Evolutionary conservation across 2,797 vertebrate species (phyloP).

Genomic region (Microctenopoma steveboyesi): DNA sequence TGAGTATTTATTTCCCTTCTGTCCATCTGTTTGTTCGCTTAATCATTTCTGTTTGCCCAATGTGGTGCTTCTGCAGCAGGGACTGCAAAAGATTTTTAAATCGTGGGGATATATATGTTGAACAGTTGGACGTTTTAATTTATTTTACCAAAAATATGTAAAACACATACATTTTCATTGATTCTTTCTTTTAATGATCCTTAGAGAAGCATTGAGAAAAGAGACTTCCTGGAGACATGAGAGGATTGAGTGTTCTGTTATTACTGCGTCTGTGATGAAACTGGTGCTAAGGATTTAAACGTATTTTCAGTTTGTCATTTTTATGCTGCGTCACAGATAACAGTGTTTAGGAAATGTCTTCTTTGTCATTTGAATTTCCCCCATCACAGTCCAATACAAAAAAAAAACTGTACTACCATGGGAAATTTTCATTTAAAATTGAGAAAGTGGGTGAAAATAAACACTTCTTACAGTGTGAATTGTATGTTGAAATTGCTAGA

Average conservation of each 20-base stretch:
- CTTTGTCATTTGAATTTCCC: neutral
- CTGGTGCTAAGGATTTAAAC: neutral
- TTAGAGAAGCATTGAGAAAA: too few relatives aligned
- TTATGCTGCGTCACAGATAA: neutral
- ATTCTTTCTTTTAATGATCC: conserved; percentile 2
- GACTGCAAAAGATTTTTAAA: neutral
- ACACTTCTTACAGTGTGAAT: neutral
- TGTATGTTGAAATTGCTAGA: neutral
- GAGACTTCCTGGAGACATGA: neutral
- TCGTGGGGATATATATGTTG: neutral
- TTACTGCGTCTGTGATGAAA: neutral
- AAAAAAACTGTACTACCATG: neutral
- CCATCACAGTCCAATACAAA: neutral
- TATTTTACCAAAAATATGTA: neutral
- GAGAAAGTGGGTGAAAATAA: neutral
- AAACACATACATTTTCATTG: neutral
- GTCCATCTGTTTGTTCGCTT: conserved; percentile 21
- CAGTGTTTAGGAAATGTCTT: neutral
- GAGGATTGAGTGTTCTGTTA: neutral
- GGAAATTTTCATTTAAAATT: neutral
- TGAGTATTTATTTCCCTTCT: conserved; percentile 13
- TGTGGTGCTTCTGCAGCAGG: neutral
- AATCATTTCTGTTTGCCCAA: conserved; percentile 16
- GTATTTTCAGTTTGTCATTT: neutral
- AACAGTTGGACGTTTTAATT: neutral